Percentiles rank a stretch among this genome's conserved stretches.
phyloP scores from a whole-genome alignment of 2,888 invertebrate species.

The Diplazon laetatorius region DNA sequence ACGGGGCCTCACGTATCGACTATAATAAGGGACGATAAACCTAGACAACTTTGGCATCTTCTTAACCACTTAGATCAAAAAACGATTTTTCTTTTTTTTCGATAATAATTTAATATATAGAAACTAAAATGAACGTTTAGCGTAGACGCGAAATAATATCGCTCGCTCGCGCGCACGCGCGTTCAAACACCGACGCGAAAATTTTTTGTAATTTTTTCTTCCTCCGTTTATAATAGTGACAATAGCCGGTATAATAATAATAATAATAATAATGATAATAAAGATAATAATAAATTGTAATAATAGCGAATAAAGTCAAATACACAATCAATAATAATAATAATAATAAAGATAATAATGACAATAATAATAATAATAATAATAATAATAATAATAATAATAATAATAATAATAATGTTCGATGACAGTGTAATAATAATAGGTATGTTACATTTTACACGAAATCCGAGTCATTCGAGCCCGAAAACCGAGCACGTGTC shows the following conservation, averaged over 20 bases:
- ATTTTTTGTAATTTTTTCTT: conserved; percentile 46
- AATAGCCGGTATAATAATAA: conserved; percentile 69
- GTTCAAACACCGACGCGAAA: conserved; percentile 28
- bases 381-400: conserved; percentile 61
- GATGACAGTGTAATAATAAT: conserved; percentile 71
- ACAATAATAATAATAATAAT: conserved; percentile 67
- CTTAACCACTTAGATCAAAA: conserved; percentile 76
- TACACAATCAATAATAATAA: conserved; percentile 69
- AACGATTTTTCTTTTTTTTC: conserved; percentile 67
- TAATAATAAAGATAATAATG: conserved; percentile 69
- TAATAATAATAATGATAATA: conserved; percentile 67
- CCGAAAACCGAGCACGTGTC: conserved; percentile 70
- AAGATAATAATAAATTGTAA: conserved; percentile 65
- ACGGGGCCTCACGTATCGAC: no score
- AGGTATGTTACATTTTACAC: conserved; percentile 80
- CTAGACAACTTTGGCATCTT: conserved; percentile 83
- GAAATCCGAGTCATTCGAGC: conserved; percentile 73
- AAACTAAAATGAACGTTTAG: conserved; percentile 74
- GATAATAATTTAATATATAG: conserved; percentile 75
- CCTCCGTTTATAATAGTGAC: conserved; percentile 63
- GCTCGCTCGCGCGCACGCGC: conserved; percentile 61
- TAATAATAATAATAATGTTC: conserved; percentile 16
- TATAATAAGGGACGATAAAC: conserved; percentile 77
- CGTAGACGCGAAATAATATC: no score
- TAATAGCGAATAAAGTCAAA: conserved; percentile 68